phyloP scores from a whole-genome alignment of 35 echinoderm and acorn worm species.

The Nesometra sesokonis region DNA sequence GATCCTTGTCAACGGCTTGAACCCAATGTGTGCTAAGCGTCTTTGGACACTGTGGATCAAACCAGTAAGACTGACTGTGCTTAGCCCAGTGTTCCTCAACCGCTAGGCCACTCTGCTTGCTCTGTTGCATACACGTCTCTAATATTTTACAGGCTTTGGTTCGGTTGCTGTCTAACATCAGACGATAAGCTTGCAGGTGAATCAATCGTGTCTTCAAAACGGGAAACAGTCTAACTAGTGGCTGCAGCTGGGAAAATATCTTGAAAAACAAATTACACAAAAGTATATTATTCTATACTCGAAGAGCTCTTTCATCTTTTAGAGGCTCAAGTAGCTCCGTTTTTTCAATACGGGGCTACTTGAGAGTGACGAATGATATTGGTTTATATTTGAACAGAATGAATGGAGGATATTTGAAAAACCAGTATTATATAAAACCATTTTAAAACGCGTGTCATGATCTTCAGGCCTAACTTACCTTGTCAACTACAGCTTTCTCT shows the following conservation, averaged over 20 bases:
- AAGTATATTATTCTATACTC: no score
- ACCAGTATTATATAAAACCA: no score
- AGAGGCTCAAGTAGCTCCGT: background rate
- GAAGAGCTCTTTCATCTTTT: no score
- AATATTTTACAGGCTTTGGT: slow-evolving; percentile 1
- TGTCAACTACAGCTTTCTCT: background rate
- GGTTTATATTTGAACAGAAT: background rate
- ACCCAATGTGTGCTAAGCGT: slow-evolving; percentile 35
- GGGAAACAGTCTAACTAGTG: slow-evolving; percentile 11
- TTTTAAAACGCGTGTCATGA: no score
- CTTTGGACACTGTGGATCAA: slow-evolving; percentile 11
- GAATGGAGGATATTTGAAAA: no score
- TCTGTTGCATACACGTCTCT: slow-evolving; percentile 3
- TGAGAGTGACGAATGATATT: background rate
- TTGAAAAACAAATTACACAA: background rate
- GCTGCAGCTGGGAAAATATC: slow-evolving; percentile 21
- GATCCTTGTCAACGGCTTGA: slow-evolving; percentile 26
- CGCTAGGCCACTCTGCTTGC: slow-evolving; percentile 12
- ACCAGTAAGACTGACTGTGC: slow-evolving; percentile 42
- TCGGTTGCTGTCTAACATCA: slow-evolving; percentile 6
- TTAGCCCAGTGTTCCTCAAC: slow-evolving; percentile 46
- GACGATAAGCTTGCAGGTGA: slow-evolving; percentile 36
- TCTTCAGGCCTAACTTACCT: background rate
- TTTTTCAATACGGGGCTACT: background rate
- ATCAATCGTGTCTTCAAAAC: slow-evolving; percentile 29